Evolutionary conservation across 2,888 invertebrate genomes (phyloP).

Genomic region (Luffia ferchaultella): DNA sequence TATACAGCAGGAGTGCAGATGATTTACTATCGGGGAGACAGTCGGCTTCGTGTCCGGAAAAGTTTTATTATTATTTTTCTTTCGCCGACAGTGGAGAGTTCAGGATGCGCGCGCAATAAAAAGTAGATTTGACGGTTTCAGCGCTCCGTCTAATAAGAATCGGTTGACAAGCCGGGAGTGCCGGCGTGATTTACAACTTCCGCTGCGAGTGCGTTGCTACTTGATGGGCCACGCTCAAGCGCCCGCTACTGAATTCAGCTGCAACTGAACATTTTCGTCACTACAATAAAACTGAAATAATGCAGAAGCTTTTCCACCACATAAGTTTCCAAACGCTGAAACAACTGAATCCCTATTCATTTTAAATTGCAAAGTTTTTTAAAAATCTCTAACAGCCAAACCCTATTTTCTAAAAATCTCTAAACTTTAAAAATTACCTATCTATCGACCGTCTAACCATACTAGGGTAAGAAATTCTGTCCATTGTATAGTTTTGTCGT

Average conservation of each 20-base stretch:
- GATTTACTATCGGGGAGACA: background rate
- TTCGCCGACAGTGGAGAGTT: slow-evolving; percentile 22
- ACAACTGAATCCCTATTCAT: no score
- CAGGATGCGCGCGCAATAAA: slow-evolving; percentile 50
- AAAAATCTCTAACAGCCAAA: no score
- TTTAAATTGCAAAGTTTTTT: no score
- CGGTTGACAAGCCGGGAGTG: slow-evolving; percentile 32
- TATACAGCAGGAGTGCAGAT: background rate
- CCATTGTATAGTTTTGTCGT: no score
- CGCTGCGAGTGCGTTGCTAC: slow-evolving; percentile 28
- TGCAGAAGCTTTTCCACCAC: background rate
- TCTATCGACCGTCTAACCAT: no score
- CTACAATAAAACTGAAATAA: background rate
- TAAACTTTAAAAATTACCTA: no score
- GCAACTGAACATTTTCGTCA: background rate
- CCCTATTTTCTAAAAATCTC: no score
- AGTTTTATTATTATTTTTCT: slow-evolving; percentile 13
- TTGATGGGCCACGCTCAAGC: background rate
- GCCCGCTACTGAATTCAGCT: background rate
- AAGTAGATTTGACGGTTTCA: slow-evolving; percentile 46
- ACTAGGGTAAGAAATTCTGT: no score
- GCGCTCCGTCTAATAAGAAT: slow-evolving; percentile 22
- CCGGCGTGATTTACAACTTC: slow-evolving; percentile 55
- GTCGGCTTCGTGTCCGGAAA: slow-evolving; percentile 5
- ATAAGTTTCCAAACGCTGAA: no score